These are phyloP conservation scores for Agrochola lychnidis DNA, from an alignment of 2,888 invertebrate species.

Conservation along the genomic window DNA sequence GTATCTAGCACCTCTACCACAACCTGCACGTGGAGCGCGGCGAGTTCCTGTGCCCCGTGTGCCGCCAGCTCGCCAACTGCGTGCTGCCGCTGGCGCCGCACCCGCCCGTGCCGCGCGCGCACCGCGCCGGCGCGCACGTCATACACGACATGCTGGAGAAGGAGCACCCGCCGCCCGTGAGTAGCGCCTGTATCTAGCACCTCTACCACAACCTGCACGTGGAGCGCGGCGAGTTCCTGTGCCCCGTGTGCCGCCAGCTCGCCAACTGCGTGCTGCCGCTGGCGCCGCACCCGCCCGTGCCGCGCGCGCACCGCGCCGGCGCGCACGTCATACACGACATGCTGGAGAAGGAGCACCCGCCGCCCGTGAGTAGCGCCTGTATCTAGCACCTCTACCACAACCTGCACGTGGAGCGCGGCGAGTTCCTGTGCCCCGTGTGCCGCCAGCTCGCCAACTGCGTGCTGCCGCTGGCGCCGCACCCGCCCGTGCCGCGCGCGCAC, in stretches of 20 bases:
- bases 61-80: slow-evolving; percentile 94
- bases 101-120: slow-evolving; percentile 76
- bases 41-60: slow-evolving; percentile 98
- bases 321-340: slow-evolving; percentile 88
- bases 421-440: slow-evolving; percentile 98
- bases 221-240: slow-evolving; percentile 96
- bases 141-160: slow-evolving; percentile 92
- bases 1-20: too few relatives aligned
- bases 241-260: slow-evolving; percentile 97
- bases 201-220: slow-evolving; percentile 93
- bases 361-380: slow-evolving; percentile 92
- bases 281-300: slow-evolving; percentile 89
- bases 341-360: slow-evolving; percentile 92
- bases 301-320: slow-evolving; percentile 65
- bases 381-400: too few relatives aligned
- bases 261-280: slow-evolving; percentile 95
- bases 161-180: slow-evolving; percentile 92
- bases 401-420: slow-evolving; percentile 93
- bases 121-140: slow-evolving; percentile 72
- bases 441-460: slow-evolving; percentile 95
- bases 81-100: slow-evolving; percentile 95
- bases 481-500: slow-evolving; percentile 71
- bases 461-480: slow-evolving; percentile 93
- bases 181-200: too few relatives aligned
- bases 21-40: slow-evolving; percentile 93